phyloP scores from a whole-genome alignment of 2,888 invertebrate genomes.

The Dorcus parallelipipedus region DNA sequence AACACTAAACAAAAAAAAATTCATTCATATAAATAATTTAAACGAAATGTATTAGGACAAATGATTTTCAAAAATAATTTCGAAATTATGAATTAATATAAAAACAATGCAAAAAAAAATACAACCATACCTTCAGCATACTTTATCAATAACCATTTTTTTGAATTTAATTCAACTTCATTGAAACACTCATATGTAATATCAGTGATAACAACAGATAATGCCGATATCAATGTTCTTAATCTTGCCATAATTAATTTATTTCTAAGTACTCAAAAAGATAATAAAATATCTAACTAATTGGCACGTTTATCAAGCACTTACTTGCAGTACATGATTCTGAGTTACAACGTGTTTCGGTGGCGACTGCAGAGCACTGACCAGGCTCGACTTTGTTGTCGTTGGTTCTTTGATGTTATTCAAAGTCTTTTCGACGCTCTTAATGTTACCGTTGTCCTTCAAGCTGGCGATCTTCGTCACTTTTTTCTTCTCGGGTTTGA shows the following conservation, averaged over 20 bases:
- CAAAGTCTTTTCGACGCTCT: constrained; percentile 26
- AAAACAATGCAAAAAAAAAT: no score
- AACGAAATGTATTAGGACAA: constrained; percentile 9
- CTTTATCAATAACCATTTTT: no score
- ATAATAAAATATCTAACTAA: no score
- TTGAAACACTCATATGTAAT: no score
- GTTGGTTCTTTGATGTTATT: constrained; percentile 27
- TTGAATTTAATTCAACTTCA: no score
- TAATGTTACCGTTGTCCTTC: constrained; percentile 12
- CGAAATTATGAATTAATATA: no score
- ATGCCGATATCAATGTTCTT: no score
- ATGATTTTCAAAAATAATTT: no score
- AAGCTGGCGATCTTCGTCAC: constrained; percentile 10
- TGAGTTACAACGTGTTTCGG: constrained; percentile 37
- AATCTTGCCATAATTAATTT: no score
- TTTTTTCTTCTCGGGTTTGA: constrained; percentile 44
- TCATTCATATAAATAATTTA: background rate
- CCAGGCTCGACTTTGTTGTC: constrained; percentile 24
- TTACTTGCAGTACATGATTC: constrained; percentile 30
- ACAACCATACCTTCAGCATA: no score
- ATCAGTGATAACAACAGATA: no score
- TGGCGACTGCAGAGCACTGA: constrained; percentile 35
- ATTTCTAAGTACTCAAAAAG: no score
- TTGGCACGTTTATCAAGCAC: constrained; percentile 1
- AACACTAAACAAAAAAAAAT: background rate